Conservation (phyloP, 2,888 invertebrate species). For the Muscina levida region DNA sequence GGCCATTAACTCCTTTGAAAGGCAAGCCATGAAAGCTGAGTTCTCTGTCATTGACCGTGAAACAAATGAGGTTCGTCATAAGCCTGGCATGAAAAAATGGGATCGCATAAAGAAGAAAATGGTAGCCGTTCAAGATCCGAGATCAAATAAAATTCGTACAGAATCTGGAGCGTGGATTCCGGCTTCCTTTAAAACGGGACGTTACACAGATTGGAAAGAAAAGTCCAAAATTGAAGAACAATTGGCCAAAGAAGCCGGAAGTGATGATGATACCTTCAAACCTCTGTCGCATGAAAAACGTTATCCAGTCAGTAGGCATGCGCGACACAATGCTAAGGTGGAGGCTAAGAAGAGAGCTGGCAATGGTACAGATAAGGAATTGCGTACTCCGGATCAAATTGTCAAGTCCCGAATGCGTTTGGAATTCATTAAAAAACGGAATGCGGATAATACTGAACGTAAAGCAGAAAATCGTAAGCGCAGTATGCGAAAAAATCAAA, state of each 20-base stretch:
- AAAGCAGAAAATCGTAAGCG: slow-evolving; percentile 80
- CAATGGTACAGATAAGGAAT: slow-evolving; percentile 82
- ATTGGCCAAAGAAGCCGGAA: slow-evolving; percentile 74
- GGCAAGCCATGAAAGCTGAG: slow-evolving; percentile 88
- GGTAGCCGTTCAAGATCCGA: slow-evolving; percentile 83
- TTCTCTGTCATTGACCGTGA: slow-evolving; percentile 92
- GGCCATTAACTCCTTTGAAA: slow-evolving; percentile 89
- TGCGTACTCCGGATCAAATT: slow-evolving; percentile 88
- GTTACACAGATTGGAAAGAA: slow-evolving; percentile 92
- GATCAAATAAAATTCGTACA: slow-evolving; percentile 91
- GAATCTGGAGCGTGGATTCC: slow-evolving; percentile 98
- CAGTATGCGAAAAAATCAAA: slow-evolving; percentile 76
- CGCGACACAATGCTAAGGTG: slow-evolving; percentile 88
- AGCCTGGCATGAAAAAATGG: slow-evolving; percentile 88
- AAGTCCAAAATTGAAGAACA: slow-evolving; percentile 82
- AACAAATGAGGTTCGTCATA: slow-evolving; percentile 83
- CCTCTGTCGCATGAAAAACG: slow-evolving; percentile 74
- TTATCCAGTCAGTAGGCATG: slow-evolving; percentile 85
- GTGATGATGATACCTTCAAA: slow-evolving; percentile 72
- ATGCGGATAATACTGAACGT: slow-evolving; percentile 80
- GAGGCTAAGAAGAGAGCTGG: slow-evolving; percentile 82
- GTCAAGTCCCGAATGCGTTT: slow-evolving; percentile 85
- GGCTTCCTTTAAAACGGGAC: slow-evolving; percentile 94
- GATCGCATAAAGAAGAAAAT: slow-evolving; percentile 98
- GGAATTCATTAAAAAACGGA: slow-evolving; percentile 83